Conservation (phyloP, 2,113 vertebrate genomes). For the Eretmochelys imbricata region DNA sequence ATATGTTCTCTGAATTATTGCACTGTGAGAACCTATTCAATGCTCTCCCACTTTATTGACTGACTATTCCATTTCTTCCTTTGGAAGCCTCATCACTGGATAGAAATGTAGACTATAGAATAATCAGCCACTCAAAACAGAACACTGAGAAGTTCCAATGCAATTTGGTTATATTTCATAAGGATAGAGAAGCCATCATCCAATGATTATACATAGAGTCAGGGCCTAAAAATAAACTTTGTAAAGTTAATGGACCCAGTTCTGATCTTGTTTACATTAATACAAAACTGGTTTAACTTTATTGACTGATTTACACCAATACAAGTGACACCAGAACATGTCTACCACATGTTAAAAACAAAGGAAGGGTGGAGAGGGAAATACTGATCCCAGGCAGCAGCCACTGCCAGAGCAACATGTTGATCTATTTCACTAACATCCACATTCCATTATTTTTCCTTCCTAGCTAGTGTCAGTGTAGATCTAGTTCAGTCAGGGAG, state of each 20-base stretch:
- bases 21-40: neutral
- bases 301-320: neutral
- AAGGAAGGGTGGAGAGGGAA: neutral
- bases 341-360: neutral
- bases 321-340: neutral
- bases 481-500: neutral
- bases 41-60: neutral
- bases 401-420: neutral
- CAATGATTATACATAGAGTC: neutral
- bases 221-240: neutral
- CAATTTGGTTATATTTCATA: neutral
- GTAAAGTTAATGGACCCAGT: neutral
- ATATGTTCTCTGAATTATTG: neutral
- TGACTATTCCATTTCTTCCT: neutral
- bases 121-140: neutral
- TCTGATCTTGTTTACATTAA: neutral
- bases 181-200: neutral
- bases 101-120: neutral
- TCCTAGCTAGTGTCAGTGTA: neutral
- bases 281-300: neutral
- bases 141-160: neutral
- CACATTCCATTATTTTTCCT: neutral
- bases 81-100: neutral
- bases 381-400: neutral
- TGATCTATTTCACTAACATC: neutral